phyloP scores from a whole-genome alignment of 1,140 invertebrate genomes.

The Penaeus indicus region DNA sequence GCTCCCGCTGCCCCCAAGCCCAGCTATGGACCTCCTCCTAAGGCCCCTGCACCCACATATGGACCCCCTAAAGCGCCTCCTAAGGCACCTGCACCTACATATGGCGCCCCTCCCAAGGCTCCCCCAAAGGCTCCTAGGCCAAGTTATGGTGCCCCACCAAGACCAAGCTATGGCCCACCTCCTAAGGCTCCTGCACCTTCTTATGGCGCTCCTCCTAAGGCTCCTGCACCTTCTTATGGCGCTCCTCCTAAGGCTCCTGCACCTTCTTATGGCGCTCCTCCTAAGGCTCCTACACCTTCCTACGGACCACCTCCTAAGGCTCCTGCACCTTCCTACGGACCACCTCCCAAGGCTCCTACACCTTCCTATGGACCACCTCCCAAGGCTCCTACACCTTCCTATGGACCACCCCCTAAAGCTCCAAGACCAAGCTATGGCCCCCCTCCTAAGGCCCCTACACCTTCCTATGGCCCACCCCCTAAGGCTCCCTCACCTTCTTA shows the following conservation, averaged over 20 bases:
- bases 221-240: slow-evolving; percentile 52
- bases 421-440: slow-evolving; percentile 28
- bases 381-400: slow-evolving; percentile 41
- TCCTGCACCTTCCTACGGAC: slow-evolving; percentile 61
- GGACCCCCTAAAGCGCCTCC: slow-evolving; percentile 48
- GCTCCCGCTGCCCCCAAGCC: slow-evolving; percentile 50
- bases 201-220: slow-evolving; percentile 52
- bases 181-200: slow-evolving; percentile 40
- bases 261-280: slow-evolving; percentile 56
- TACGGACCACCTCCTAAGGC: slow-evolving; percentile 64
- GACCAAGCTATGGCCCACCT: slow-evolving; percentile 60
- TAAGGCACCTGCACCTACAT: slow-evolving; percentile 52
- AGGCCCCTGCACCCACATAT: slow-evolving; percentile 41
- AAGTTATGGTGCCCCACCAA: slow-evolving; percentile 60
- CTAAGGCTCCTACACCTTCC: slow-evolving; percentile 55
- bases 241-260: slow-evolving; percentile 50
- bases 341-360: slow-evolving; percentile 55
- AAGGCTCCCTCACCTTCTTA: slow-evolving; percentile 56
- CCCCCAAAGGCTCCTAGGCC: slow-evolving; percentile 51
- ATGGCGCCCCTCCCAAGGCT: slow-evolving; percentile 57
- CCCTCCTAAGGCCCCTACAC: slow-evolving; percentile 39
- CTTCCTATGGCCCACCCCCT: slow-evolving; percentile 37
- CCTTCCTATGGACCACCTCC: slow-evolving; percentile 57
- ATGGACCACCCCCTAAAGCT: slow-evolving; percentile 52
- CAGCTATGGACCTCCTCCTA: slow-evolving; percentile 52